A percentile compares a stretch with the other conserved stretches of the same genome.
Conservation (phyloP, 2,113 vertebrate genomes). For the Leptocoma aspasia region DNA sequence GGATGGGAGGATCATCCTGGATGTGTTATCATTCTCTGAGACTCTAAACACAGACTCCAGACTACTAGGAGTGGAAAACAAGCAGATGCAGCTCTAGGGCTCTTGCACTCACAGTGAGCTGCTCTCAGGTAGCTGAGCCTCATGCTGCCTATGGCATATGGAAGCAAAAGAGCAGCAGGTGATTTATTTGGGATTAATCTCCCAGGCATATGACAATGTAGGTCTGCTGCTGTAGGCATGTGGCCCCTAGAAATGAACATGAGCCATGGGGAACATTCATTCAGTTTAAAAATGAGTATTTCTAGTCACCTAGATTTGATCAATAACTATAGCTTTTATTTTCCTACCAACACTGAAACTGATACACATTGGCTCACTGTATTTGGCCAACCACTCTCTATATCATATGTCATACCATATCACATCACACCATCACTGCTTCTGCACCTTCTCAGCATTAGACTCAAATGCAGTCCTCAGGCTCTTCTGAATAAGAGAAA, state of each 20-base stretch:
- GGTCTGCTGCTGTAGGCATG: neutral
- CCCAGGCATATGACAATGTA: neutral
- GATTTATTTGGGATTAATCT: neutral
- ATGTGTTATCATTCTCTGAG: neutral
- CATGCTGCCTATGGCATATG: neutral
- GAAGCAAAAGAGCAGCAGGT: neutral
- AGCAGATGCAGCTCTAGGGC: neutral
- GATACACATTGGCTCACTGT: neutral
- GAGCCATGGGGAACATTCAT: neutral
- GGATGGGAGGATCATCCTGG: neutral
- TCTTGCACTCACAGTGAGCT: neutral
- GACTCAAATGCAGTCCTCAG: neutral
- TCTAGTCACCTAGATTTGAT: neutral
- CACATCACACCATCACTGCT: neutral
- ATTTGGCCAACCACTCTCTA: neutral
- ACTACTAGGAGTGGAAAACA: neutral
- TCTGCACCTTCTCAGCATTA: neutral
- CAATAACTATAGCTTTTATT: neutral
- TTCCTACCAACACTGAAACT: neutral
- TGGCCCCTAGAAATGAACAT: neutral
- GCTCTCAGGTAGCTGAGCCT: neutral
- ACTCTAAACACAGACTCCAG: neutral
- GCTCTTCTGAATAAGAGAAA: neutral
- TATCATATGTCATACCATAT: neutral
- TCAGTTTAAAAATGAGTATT: neutral